Conservation (phyloP, 2,888 invertebrate genomes). For the Oxystoma pomonae region DNA sequence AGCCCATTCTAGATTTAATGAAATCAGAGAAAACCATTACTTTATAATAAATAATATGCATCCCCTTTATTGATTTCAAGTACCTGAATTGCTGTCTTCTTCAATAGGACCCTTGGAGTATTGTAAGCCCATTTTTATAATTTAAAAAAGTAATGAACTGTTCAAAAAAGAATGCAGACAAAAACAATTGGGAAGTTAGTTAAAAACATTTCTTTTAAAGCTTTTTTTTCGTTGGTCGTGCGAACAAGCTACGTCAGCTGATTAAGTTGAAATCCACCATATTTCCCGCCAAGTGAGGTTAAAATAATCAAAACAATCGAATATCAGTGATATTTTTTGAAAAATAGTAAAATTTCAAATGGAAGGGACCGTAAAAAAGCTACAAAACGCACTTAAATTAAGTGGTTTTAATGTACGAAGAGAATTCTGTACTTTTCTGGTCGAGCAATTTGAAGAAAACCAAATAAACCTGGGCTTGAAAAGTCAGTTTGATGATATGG, state of each 20-base stretch:
- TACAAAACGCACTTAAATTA: slow-evolving; percentile 67
- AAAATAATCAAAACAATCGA: not conserved
- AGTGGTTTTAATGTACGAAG: slow-evolving; percentile 70
- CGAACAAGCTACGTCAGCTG: not conserved
- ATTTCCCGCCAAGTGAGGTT: slow-evolving; percentile 10
- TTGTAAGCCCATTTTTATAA: not conserved
- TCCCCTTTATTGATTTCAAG: not conserved
- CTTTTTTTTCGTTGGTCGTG: not conserved
- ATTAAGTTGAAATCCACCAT: not conserved
- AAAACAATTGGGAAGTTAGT: too few species aligned
- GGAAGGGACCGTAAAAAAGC: slow-evolving; percentile 55
- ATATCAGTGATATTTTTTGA: not conserved
- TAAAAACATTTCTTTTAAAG: too few species aligned
- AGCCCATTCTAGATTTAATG: not conserved
- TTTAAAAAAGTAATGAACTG: too few species aligned
- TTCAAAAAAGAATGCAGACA: not conserved
- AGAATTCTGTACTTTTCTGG: slow-evolving; percentile 69
- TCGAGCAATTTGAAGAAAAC: slow-evolving; percentile 58
- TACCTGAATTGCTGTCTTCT: not conserved
- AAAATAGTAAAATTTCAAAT: slow-evolving; percentile 34
- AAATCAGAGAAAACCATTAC: not conserved
- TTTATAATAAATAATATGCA: not conserved
- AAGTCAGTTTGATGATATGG: slow-evolving; percentile 61
- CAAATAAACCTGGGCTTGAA: slow-evolving; percentile 51
- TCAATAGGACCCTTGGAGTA: not conserved